These are phyloP conservation scores for Drosophila sturtevanti DNA, from an alignment of 1,140 invertebrate genomes.

Conservation along the genomic window DNA sequence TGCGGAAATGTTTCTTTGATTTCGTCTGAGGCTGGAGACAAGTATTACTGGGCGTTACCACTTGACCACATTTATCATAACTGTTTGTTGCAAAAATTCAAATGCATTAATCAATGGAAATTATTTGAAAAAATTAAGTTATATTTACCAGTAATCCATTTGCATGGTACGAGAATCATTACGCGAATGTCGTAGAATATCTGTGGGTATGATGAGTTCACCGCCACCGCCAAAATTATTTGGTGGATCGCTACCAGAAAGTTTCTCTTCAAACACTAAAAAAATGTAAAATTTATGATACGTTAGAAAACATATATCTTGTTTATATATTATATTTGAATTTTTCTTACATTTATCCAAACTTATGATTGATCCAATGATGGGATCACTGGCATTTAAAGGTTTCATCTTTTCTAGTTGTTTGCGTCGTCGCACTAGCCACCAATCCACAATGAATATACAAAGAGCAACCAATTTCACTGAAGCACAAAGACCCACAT, in stretches of 20 bases:
- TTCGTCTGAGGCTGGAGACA: constrained; percentile 71
- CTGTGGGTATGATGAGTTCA: constrained; percentile 82
- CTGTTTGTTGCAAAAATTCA: constrained; percentile 18
- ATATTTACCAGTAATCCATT: constrained; percentile 83
- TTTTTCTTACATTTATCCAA: constrained; percentile 90
- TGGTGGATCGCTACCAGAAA: constrained; percentile 49
- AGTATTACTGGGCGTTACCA: constrained; percentile 40
- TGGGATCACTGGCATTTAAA: constrained; percentile 90
- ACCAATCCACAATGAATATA: constrained; percentile 95
- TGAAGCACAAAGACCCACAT: constrained; percentile 94
- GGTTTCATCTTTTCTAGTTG: constrained; percentile 89
- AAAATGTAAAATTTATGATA: neutral
- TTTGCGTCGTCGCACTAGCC: constrained; percentile 90
- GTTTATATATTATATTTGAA: no score
- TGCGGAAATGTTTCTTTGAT: constrained; percentile 81
- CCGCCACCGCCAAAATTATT: constrained; percentile 54
- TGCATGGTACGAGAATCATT: constrained; percentile 86
- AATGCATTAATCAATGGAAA: neutral
- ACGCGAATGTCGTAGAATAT: constrained; percentile 83
- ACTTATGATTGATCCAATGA: constrained; percentile 92
- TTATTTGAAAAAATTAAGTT: neutral
- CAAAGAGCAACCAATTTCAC: constrained; percentile 94
- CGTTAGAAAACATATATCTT: no score
- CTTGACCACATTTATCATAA: constrained; percentile 78
- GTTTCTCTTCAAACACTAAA: constrained; percentile 80